Percentiles rank a stretch among this genome's conserved stretches.
Evolutionary conservation across 2,113 vertebrate genomes (phyloP).

Genomic region (Sakesphorus luctuosus): DNA sequence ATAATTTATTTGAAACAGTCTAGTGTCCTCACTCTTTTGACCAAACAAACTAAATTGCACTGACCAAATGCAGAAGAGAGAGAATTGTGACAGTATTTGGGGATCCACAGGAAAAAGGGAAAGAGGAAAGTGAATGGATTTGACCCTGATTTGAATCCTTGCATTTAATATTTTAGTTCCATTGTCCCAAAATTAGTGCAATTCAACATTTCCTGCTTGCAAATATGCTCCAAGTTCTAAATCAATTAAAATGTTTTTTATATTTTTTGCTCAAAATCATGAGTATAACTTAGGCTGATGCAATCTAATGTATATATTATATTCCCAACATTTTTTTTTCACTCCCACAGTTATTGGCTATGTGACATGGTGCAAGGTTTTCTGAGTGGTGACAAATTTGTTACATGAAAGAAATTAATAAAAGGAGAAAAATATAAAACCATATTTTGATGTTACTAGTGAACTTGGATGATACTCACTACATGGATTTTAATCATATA

Average conservation of each 20-base stretch:
- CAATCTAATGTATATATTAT: fast-evolving
- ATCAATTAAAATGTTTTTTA: not conserved
- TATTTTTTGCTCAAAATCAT: not conserved
- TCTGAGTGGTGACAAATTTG: not conserved
- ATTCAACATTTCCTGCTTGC: not conserved
- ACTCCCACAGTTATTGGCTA: not conserved
- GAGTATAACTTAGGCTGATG: not conserved
- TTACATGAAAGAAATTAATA: not conserved
- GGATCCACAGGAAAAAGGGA: not conserved
- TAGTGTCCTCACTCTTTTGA: not conserved
- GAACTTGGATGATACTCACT: not conserved
- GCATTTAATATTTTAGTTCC: not conserved
- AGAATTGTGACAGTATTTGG: too few species aligned
- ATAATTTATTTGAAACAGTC: not conserved
- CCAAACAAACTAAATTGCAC: not conserved
- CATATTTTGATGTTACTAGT: not conserved
- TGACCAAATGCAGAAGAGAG: not conserved
- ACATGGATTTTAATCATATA: not conserved
- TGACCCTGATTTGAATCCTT: not conserved
- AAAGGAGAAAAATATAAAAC: not conserved
- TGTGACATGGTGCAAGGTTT: not conserved
- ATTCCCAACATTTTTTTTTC: not conserved
- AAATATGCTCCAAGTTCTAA: not conserved
- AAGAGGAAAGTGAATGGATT: not conserved
- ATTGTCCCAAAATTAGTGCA: not conserved